phyloP scores from a whole-genome alignment of 1,140 invertebrate species.

The Drosophila insularis region DNA sequence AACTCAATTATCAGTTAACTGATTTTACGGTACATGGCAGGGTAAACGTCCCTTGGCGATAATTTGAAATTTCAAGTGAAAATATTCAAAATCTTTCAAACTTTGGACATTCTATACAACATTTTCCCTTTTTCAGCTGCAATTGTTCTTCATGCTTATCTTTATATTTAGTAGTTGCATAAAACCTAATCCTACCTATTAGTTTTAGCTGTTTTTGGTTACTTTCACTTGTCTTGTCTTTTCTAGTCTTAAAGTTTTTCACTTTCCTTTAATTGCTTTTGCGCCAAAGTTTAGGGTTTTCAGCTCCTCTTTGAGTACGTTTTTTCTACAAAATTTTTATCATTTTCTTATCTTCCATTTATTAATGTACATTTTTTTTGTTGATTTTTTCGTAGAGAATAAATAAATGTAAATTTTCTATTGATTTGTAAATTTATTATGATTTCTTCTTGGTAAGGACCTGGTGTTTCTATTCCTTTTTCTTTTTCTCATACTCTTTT shows the following conservation, averaged over 20 bases:
- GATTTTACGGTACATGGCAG: slow-evolving; percentile 25
- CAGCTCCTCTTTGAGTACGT: too few relatives aligned
- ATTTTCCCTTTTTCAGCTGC: too few relatives aligned
- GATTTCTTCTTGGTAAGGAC: too few relatives aligned
- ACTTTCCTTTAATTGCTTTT: too few relatives aligned
- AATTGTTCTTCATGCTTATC: neutral
- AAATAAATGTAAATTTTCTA: too few relatives aligned
- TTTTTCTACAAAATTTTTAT: too few relatives aligned
- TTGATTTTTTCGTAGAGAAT: too few relatives aligned
- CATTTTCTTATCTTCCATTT: too few relatives aligned
- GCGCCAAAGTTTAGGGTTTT: too few relatives aligned
- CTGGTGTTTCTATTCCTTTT: too few relatives aligned
- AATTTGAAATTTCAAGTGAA: neutral
- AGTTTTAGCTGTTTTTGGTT: neutral
- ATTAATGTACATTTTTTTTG: too few relatives aligned
- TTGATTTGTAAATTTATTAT: too few relatives aligned
- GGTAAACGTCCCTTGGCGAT: neutral
- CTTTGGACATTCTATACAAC: neutral
- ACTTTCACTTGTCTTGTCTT: neutral
- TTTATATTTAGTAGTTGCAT: neutral
- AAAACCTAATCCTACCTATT: neutral
- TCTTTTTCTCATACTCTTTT: neutral
- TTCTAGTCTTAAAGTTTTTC: neutral
- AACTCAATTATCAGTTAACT: slow-evolving; percentile 71
- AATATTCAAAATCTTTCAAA: neutral